phyloP scores from a whole-genome alignment of 2,113 vertebrate species.

The Procavia capensis region DNA sequence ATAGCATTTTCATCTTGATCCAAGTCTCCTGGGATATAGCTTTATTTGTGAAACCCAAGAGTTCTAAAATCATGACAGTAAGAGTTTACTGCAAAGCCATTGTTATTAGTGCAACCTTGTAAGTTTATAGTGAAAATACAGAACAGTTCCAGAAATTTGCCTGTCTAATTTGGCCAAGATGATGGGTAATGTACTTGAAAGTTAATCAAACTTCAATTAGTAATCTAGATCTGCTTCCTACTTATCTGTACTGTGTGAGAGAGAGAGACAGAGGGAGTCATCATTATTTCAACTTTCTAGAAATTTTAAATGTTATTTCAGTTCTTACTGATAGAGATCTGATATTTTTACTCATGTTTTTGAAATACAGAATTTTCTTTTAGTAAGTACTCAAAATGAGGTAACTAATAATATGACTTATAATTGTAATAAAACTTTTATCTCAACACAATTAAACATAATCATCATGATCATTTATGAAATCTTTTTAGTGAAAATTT shows the following conservation, averaged over 20 bases:
- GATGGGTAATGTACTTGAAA: background rate
- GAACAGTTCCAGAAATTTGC: background rate
- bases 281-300: no score
- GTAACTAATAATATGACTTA: background rate
- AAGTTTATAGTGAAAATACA: conserved; percentile 2
- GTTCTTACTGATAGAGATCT: background rate
- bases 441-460: background rate
- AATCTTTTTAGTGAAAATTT: background rate
- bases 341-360: background rate
- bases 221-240: background rate
- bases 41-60: background rate
- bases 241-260: background rate
- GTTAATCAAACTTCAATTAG: background rate
- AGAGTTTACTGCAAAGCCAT: conserved; percentile 5
- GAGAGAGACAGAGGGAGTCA: no score
- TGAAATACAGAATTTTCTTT: background rate
- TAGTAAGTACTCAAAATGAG: background rate
- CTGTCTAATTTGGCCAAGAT: background rate
- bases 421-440: background rate
- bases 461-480: background rate
- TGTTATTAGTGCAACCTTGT: background rate
- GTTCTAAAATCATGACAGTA: background rate
- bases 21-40: background rate
- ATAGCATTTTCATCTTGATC: background rate
- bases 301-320: background rate